These are phyloP conservation scores for Catocala sponsa DNA, from an alignment of 2,888 invertebrate genomes.

Conservation along the genomic window DNA sequence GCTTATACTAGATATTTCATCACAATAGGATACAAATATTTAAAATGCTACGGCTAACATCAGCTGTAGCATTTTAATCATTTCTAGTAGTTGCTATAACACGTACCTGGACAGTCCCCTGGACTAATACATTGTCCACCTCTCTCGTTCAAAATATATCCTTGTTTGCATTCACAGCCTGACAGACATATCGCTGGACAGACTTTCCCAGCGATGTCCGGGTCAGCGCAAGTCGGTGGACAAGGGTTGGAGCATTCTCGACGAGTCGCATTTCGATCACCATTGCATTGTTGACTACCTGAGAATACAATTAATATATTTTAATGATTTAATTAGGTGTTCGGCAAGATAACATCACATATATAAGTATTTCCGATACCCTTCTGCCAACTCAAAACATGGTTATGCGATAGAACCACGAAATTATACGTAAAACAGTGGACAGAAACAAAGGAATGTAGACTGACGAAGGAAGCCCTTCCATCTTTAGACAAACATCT, in stretches of 20 bases:
- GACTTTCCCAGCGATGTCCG: constrained; percentile 23
- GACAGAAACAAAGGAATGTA: too few relatives aligned
- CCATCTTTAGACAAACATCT: too few relatives aligned
- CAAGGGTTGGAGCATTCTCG: constrained; percentile 25
- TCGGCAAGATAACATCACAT: too few relatives aligned
- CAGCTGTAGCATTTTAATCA: neutral
- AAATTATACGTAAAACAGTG: too few relatives aligned
- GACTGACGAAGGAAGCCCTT: too few relatives aligned
- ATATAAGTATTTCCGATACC: too few relatives aligned
- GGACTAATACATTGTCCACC: constrained; percentile 52
- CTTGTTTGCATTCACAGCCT: constrained; percentile 45
- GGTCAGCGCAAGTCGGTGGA: constrained; percentile 43
- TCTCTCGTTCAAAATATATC: constrained; percentile 38
- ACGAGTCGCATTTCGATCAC: constrained; percentile 11
- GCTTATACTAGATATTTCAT: too few relatives aligned
- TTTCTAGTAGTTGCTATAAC: too few relatives aligned
- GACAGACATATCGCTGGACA: constrained; percentile 6
- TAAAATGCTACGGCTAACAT: too few relatives aligned
- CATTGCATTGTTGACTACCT: constrained; percentile 1
- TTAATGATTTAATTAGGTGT: neutral
- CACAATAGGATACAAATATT: too few relatives aligned
- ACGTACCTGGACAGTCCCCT: constrained; percentile 56
- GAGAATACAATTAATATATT: neutral
- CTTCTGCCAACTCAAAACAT: too few relatives aligned
- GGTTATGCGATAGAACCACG: too few relatives aligned